Evolutionary conservation across 2,888 invertebrate genomes (phyloP), one percentile per base, ranked within the genome.

Genomic region (Cosmia trapezina): DNA sequence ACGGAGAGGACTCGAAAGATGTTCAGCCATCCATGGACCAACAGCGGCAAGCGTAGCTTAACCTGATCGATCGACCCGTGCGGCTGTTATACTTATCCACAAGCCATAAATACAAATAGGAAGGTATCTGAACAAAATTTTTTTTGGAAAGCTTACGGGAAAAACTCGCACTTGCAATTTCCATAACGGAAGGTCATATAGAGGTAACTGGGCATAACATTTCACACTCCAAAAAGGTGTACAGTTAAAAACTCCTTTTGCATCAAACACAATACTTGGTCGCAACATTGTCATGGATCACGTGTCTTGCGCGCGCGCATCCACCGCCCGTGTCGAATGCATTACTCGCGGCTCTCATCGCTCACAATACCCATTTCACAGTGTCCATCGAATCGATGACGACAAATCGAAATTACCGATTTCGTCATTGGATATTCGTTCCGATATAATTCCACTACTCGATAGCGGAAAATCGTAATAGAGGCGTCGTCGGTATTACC

Each of bases 341-440:
- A 93, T 94, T 93, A 86, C 86, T 86, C 88, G 81, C 93, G 91
- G 89, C 92, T 90, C 89, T 93, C 93, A 87, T 81, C 88, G 88
- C 79, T 85, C 89, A 94, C 94, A 95, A 95, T 94, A 87, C 89
- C 90, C 83, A 88, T 93, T 92, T 92, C 91, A 91, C 91, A 92
- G 90, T 89, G 91, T 91, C 91, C 89, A 86, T 87, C 88, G 86
- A 87, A 88, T 89, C 89, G 90, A 87, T 86, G 86, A 92, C 91
- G 91, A 93, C 92, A 92, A 93, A 93, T 93, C 93, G 89, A 93
- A 92, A 92, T 94, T 92, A 92, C 91, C 90, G 90, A 94, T 95
- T 94, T 92, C 89, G 89, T 91, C 92, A 93, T 93, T 91, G 91
- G 88, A 90, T 90, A 95, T 95, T 94, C 95, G 94, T 94, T 94